A percentile compares a stretch with the other conserved stretches of the same genome.
These are phyloP conservation scores for Imbricaverruca yamaguchii DNA, from an alignment of 2,888 invertebrate species.

Conservation along the genomic window DNA sequence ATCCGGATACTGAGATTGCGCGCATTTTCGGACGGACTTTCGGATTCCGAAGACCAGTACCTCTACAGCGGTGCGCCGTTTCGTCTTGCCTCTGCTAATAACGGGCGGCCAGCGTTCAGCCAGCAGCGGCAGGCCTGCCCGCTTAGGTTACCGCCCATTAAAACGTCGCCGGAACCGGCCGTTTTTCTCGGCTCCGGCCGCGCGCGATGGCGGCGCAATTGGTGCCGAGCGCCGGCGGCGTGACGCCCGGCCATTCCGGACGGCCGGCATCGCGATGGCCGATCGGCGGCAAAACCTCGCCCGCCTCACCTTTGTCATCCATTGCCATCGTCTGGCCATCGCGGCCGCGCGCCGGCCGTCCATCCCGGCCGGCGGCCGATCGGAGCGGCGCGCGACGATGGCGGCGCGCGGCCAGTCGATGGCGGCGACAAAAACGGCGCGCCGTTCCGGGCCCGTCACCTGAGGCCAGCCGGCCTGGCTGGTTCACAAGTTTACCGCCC, in stretches of 20 bases:
- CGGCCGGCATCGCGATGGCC: neutral
- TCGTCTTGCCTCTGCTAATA: too few species aligned
- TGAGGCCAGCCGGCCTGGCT: neutral
- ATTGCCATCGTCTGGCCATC: neutral
- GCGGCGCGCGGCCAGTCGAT: slow-evolving; percentile 5
- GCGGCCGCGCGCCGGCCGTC: neutral
- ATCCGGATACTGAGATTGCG: too few species aligned
- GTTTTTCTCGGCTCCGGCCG: neutral
- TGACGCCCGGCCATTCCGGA: neutral
- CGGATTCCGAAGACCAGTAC: too few species aligned
- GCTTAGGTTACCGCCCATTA: slow-evolving; percentile 17
- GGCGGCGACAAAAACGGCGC: slow-evolving; percentile 6
- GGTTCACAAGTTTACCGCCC: neutral
- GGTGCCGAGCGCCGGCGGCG: neutral
- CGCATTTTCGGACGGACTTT: too few species aligned
- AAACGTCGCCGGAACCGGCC: neutral
- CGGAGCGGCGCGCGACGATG: neutral
- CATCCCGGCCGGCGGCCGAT: neutral
- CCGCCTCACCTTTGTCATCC: neutral
- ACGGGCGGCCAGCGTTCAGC: too few species aligned
- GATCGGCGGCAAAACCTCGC: slow-evolving; percentile 2
- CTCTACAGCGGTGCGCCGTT: too few species aligned
- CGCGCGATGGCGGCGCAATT: neutral
- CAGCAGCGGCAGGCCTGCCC: neutral
- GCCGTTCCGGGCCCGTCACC: neutral